Percentiles rank a stretch among this genome's conserved stretches.
phyloP scores from a whole-genome alignment of 1,140 invertebrate species.

The Telenomus remus region DNA sequence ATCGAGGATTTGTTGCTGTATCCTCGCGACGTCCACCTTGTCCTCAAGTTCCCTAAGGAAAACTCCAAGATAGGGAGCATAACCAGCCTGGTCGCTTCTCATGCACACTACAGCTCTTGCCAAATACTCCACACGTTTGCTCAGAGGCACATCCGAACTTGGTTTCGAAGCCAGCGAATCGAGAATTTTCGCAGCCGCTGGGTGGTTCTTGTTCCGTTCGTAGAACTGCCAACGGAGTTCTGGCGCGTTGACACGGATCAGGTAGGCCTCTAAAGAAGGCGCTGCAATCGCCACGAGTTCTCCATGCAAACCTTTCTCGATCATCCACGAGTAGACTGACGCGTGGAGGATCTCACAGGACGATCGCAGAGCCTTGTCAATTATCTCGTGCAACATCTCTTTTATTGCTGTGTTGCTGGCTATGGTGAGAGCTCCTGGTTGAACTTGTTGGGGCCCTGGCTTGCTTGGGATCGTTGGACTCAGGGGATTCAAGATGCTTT shows the following conservation, averaged over 20 bases:
- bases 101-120: conserved; percentile 96
- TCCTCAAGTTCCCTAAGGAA: conserved; percentile 95
- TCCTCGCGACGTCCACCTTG: conserved; percentile 90
- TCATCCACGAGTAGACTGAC: conserved; percentile 95
- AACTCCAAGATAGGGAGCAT: conserved; percentile 86
- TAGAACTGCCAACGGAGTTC: conserved; percentile 98
- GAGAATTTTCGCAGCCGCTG: conserved; percentile 93
- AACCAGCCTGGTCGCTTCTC: conserved; percentile 88
- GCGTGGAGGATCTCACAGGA: conserved; percentile 93
- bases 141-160: conserved; percentile 81
- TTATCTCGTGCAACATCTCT: conserved; percentile 73
- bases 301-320: conserved; percentile 84
- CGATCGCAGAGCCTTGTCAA: conserved; percentile 73
- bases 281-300: conserved; percentile 87
- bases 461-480: conserved; percentile 71
- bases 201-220: conserved; percentile 93
- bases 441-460: conserved; percentile 62
- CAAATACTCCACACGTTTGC: conserved; percentile 90
- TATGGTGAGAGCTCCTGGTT: conserved; percentile 57
- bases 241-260: conserved; percentile 83
- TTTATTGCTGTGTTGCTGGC: conserved; percentile 64
- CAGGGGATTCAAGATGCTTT: conserved; percentile 77
- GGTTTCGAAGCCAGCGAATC: conserved; percentile 89
- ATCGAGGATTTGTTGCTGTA: conserved; percentile 84
- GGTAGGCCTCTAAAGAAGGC: conserved; percentile 87